Percentiles rank a stretch among this genome's conserved stretches.
phyloP scores from a whole-genome alignment of 2,113 vertebrate genomes.

The Urocolius indicus region DNA sequence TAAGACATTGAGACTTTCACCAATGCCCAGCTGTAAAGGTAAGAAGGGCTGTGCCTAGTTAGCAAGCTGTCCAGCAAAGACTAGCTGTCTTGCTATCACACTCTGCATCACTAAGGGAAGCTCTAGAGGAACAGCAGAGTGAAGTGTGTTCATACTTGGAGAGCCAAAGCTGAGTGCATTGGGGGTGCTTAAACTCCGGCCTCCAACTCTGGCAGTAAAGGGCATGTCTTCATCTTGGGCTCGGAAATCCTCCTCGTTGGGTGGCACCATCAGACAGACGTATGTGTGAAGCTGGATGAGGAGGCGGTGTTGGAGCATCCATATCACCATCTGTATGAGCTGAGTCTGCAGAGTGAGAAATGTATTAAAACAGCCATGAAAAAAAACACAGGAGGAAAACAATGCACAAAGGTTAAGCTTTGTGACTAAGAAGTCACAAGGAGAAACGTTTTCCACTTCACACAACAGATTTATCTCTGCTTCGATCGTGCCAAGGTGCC shows the following conservation, averaged over 20 bases:
- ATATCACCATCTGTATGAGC: constrained; percentile 98
- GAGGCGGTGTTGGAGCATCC: constrained; percentile 94
- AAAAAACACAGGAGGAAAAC: neutral
- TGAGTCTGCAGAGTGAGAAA: constrained; percentile 82
- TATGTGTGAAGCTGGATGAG: constrained; percentile 97
- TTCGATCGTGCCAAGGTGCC: neutral
- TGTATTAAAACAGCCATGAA: neutral
- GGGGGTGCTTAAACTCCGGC: constrained; percentile 93
- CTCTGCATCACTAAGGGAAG: neutral
- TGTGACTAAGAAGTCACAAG: neutral
- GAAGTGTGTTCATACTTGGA: constrained; percentile 83
- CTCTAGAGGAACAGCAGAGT: neutral
- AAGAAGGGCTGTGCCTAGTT: neutral
- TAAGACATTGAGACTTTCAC: neutral
- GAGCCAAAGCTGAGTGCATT: constrained; percentile 96
- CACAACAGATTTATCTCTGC: neutral
- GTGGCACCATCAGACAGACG: constrained; percentile 91
- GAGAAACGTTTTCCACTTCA: neutral
- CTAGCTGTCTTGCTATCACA: neutral
- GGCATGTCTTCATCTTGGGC: constrained; percentile 83
- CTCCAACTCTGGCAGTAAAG: constrained; percentile 82
- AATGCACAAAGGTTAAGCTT: neutral
- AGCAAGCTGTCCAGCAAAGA: neutral
- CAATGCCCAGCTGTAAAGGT: neutral
- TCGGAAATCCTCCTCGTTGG: constrained; percentile 84